Base-by-base conservation (phyloP, 2,888 invertebrate genomes). In the Asteroscopus sphinx region DNA sequence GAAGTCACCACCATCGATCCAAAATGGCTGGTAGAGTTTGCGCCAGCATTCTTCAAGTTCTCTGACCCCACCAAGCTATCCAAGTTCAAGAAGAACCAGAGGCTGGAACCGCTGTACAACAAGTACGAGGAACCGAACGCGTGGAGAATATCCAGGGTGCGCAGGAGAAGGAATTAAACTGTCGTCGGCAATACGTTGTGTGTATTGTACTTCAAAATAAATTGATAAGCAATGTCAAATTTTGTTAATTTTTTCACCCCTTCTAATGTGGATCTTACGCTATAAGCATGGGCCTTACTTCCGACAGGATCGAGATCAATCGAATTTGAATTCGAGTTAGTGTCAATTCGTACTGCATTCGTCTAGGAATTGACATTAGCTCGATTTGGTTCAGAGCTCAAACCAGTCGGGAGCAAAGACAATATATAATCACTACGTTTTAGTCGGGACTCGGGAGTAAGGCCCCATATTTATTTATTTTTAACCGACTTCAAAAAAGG, bases 91-190 rank as follows among this genome's bases (percentile, higher is more conserved):
- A 99, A 99, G 93, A 99, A 99, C 94, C 99, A 99, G 95, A 96
- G 99, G 65, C 95, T 99, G 67, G 99, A 99, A 83, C 99, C 99
- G 0, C 94, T 99, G 2, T 99, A 98, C 90, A 99, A 99, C 90
- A 99, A 99, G 93, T 99, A 99, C 83, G 99, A 99, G 89, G 99
- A 99, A 87, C 98, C 99, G 0, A 99, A 99, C 87, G 98, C 99
- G 0, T 99, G 99, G 99, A 96, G 99, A 89, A 99, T 99, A 94
- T 99, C 99, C 0, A 94, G 98, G 73, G 98, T 98, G 21, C 95
- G 98, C 44, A 95, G 98, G 80, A 95, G 98, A 82, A 95, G 98
- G 77, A 98, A 98, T 95, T 98, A 96, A 77, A 30, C 7, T 44
- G 28, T 30, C 16, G 2, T 9, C 16, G 52, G 17, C 15, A 37